Base-by-base conservation (phyloP, 2,888 invertebrate genomes). In the Drosophila kuntzei region DNA sequence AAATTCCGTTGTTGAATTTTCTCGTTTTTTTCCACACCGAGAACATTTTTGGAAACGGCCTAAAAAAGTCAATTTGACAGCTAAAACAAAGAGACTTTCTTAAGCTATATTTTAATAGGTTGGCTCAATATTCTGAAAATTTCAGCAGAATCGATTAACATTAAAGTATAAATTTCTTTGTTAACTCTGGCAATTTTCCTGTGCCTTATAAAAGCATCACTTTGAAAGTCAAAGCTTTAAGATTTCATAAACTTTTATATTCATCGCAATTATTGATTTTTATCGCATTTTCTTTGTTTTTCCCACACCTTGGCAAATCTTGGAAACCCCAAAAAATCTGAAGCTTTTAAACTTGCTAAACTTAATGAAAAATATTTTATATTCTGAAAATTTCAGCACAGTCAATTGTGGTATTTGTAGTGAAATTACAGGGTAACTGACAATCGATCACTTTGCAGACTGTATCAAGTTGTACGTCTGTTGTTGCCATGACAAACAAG, bases 401-500 rank as follows among this genome's bases (percentile, higher is more conserved):
- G 16, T 43, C 2, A 1, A 3, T 18, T 18, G 37, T 37, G 14
- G 7, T 11, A 18, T 9, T 14, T 9, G n/a, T n/a, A 2, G n/a
- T 2, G 5, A 2, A 2, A 6, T 0, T 32, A 14, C 11, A 32
- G 54, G 43, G 27, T 43, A 43, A 12, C 27, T 39, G 16, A 1
- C 1, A 16, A 27, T 51, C 27, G 12, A 4, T 11, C 27, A 11
- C 4, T n/a, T 14, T 16, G 29, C 14, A n/a, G 12, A 34, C 12
- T 25, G 7, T 1, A 14, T 27, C 20, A 37, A 22, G 61, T 34
- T n/a, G 34, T 11, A n/a, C 16, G 54, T 25, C 37, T 32, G 36
- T 69, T 55, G 81, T 77, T 75, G 79, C 49, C 77, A 71, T 85
- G 81, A 75, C 85, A 85, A 84, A 79, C 79, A 82, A 74, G 74